Base-by-base conservation (phyloP, 2,888 invertebrate species). In the Girardia tigrina region DNA sequence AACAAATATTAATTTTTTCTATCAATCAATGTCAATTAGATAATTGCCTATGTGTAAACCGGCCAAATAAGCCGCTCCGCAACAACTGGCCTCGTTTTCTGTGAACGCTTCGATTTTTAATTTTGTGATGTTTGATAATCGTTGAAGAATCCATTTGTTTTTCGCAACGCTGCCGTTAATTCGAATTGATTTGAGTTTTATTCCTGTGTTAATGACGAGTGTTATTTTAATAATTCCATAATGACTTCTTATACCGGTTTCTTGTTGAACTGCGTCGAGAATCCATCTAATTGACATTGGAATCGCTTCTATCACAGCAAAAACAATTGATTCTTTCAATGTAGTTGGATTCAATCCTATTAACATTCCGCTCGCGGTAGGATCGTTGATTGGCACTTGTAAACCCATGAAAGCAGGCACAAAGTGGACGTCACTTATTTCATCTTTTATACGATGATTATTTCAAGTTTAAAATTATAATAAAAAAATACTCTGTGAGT, bases 81-180 rank as follows among this genome's bases (percentile, higher is more conserved):
- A 74, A 56, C 74, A 74, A 69, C 74, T 74, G 16, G 74, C 74
- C 23, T 74, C 74, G 14, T 4, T 56, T 56, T 74, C 42, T 6
- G 42, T 56, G 8, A 42, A 42, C 8, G 42, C 26, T 23, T 36
- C 27, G 27, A 74, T 56, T 23, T 42, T 42, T 20, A 74, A 56
- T 42, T 73, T 28, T 2, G 42, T 28, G n/a, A 28, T 8, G 36
- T 72, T 72, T 29, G 73, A 29, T n/a, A 72, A n/a, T 29, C 73
- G 42, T 29, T 72, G 73, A 6, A 72, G n/a, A 1, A 72, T 29
- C 73, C 73, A 72, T 26, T 29, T 36, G 29, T 72, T 72, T 72
- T 26, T 1, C 14, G 73, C 28, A 16, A 72, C 73, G 36, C 36
- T 72, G 4, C 73, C 73, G 23, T 72, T 72, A 36, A 72, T 23